These are phyloP conservation scores for Stenopsyche tienmushanensis DNA, from an alignment of 1,140 invertebrate genomes.

Conservation along the genomic window DNA sequence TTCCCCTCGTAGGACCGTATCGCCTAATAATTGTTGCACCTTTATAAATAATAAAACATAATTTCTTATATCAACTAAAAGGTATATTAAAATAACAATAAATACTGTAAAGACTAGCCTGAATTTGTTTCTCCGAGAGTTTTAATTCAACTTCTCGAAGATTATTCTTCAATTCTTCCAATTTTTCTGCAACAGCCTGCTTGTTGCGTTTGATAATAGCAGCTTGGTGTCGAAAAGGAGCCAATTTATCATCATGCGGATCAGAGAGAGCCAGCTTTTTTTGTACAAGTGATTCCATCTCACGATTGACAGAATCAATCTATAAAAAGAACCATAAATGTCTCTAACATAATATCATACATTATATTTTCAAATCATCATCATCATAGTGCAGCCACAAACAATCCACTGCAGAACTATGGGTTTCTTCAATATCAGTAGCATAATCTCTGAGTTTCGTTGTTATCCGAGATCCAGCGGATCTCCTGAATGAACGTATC, in stretches of 20 bases:
- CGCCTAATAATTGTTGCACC: constrained; percentile 53
- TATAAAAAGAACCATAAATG: constrained; percentile 43
- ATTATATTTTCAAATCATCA: constrained; percentile 6
- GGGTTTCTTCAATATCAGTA: no score
- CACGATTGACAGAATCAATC: constrained; percentile 62
- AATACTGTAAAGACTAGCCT: constrained; percentile 38
- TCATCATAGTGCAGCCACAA: no score
- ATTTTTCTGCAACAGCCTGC: constrained; percentile 66
- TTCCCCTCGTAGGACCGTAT: constrained; percentile 71
- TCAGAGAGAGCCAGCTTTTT: constrained; percentile 53
- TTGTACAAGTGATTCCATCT: constrained; percentile 62
- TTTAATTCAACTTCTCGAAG: constrained; percentile 60
- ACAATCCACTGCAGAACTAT: no score
- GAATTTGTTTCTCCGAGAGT: constrained; percentile 56
- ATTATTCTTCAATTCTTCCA: constrained; percentile 64
- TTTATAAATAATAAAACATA: constrained; percentile 35
- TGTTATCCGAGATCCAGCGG: neutral
- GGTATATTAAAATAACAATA: neutral
- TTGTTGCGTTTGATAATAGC: constrained; percentile 78
- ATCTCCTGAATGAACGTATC: no score
- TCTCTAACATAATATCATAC: constrained; percentile 9
- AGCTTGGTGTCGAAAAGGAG: constrained; percentile 82
- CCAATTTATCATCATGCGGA: constrained; percentile 68
- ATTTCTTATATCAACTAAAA: neutral
- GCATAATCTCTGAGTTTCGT: no score